These are phyloP conservation scores for Pseudachorutes palmiensis DNA, from an alignment of 1,140 invertebrate genomes.

Conservation along the genomic window DNA sequence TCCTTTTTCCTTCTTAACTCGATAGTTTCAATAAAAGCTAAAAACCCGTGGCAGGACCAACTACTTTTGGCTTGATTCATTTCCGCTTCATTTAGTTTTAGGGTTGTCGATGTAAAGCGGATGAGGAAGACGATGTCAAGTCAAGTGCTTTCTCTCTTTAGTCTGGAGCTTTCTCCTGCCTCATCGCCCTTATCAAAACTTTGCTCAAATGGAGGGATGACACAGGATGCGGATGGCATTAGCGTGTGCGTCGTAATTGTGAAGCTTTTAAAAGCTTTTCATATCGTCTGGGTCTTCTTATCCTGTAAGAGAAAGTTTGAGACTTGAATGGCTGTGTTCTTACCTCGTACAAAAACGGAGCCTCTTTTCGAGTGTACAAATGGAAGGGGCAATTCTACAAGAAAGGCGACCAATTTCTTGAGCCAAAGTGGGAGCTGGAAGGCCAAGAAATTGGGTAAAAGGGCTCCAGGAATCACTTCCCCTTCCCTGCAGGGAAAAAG, in stretches of 20 bases:
- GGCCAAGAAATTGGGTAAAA: slow-evolving; percentile 32
- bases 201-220: not conserved
- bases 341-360: slow-evolving; percentile 21
- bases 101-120: not conserved
- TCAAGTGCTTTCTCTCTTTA: not conserved
- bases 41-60: not conserved
- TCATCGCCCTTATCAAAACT: not conserved
- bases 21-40: not conserved
- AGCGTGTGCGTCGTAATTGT: not conserved
- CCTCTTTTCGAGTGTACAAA: slow-evolving; percentile 27
- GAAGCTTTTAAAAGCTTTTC: slow-evolving; percentile 12
- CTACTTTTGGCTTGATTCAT: not conserved
- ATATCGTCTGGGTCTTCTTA: not conserved
- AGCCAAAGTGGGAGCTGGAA: slow-evolving; percentile 27
- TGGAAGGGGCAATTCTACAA: slow-evolving; percentile 22
- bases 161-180: not conserved
- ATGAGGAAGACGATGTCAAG: not conserved
- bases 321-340: not conserved
- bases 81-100: slow-evolving; percentile 5
- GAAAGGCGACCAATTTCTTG: slow-evolving; percentile 11
- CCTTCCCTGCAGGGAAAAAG: slow-evolving; percentile 20
- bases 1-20: not conserved
- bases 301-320: not conserved
- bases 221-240: not conserved
- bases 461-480: slow-evolving; percentile 24